Evolutionary conservation across 1,140 invertebrate species (phyloP).

Genomic region (Drosophila insularis): DNA sequence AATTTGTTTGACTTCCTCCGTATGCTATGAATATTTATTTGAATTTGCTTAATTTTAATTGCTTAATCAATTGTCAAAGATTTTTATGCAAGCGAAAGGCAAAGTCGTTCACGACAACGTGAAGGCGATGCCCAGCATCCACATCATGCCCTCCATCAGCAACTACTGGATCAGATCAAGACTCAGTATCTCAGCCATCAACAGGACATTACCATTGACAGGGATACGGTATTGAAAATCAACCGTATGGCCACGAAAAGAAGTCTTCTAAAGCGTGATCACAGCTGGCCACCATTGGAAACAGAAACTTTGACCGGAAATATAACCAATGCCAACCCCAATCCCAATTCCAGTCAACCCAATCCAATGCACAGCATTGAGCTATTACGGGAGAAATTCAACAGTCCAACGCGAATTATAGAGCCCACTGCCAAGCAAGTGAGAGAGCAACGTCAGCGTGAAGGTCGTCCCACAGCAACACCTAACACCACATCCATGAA

Average conservation of each 20-base stretch:
- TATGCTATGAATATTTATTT: too few relatives aligned
- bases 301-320: neutral
- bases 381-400: slow-evolving; percentile 68
- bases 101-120: slow-evolving; percentile 64
- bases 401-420: slow-evolving; percentile 67
- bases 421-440: slow-evolving; percentile 48
- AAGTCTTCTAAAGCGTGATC: slow-evolving; percentile 67
- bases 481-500: slow-evolving; percentile 3
- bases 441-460: slow-evolving; percentile 34
- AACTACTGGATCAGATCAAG: slow-evolving; percentile 75
- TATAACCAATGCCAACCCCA: slow-evolving; percentile 2
- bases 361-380: slow-evolving; percentile 62
- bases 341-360: slow-evolving; percentile 24
- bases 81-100: slow-evolving; percentile 41
- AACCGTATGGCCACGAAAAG: slow-evolving; percentile 70
- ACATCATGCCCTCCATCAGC: slow-evolving; percentile 66
- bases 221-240: slow-evolving; percentile 79
- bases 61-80: slow-evolving; percentile 26
- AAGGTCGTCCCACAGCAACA: slow-evolving; percentile 12
- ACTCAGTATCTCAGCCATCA: slow-evolving; percentile 70
- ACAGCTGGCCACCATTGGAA: slow-evolving; percentile 76
- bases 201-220: slow-evolving; percentile 71
- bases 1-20: too few relatives aligned
- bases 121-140: slow-evolving; percentile 34
- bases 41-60: neutral